Base-by-base conservation (phyloP, 2,113 vertebrate genomes). In the Erinaceus europaeus region DNA sequence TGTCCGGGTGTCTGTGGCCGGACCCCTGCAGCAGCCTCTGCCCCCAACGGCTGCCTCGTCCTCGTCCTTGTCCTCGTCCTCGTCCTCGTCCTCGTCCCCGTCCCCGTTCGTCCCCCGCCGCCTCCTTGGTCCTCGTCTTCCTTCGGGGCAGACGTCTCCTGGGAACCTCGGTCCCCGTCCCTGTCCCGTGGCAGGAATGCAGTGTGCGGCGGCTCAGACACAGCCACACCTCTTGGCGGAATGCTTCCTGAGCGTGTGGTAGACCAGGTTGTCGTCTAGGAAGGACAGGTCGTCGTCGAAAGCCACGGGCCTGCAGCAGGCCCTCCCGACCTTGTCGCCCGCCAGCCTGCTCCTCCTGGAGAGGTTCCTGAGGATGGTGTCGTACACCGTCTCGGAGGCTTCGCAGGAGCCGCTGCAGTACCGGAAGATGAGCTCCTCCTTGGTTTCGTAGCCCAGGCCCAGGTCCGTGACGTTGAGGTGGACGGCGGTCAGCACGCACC, bases 351-450 rank as follows among this genome's bases (percentile, higher is more conserved):
- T 99, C 96, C 97, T 98, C 96, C 97, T 98, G n/a, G 98, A 98
- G 96, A 99, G 97, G 88, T 99, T 99, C 97, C 99, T 99, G 84
- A 99, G 95, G 96, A 99, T 99, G 96, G 99, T 99, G 97, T 99
- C 99, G 0, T 99, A 99, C 82, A 98, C 99, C 86, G 98, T 99
- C 98, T 99, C 98, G 0, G 98, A 98, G 46, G 98, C 98, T 1
- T 97, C 97, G 32, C 99, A 99, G 68, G 99, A 98, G 69, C 99
- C 99, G 6, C 98, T 99, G 97, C 99, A 99, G 96, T 99, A 99
- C 83, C 98, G 97, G 91, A 99, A 99, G 93, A 99, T 99, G 27
- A 99, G 97, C 94, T 99, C 99, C 97, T 99, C 99, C 97, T 98
- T 99, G 96, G 99, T 99, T 97, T 98, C 97, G 0, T 99, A 99